Conservation (phyloP, 2,797 vertebrate species). For the Sebastes aleutianus region DNA sequence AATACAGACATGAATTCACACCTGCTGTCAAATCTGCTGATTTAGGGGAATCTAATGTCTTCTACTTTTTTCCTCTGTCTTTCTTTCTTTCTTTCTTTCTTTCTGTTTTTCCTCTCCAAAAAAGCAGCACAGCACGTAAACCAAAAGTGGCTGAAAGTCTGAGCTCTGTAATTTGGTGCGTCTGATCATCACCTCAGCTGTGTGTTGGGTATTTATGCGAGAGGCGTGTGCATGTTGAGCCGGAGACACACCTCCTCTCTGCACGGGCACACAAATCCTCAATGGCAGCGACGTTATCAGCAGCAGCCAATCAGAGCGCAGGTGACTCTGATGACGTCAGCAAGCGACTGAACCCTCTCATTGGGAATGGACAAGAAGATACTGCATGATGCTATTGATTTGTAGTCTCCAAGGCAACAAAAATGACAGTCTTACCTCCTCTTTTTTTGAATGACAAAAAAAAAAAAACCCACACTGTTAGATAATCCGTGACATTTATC, state of each 20-base stretch:
- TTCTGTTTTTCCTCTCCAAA: not conserved
- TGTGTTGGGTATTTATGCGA: constrained; percentile 61
- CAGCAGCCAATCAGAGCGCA: constrained; percentile 71
- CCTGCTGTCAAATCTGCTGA: constrained; percentile 65
- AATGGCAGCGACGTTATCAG: constrained; percentile 68
- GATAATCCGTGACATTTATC: constrained; percentile 61
- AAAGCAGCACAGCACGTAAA: not conserved
- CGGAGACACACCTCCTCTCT: constrained; percentile 62
- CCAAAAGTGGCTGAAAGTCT: constrained; percentile 10
- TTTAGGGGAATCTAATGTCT: constrained; percentile 15
- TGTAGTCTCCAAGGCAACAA: constrained; percentile 74
- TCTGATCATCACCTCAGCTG: constrained; percentile 37
- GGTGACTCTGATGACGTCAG: constrained; percentile 70
- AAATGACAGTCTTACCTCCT: constrained; percentile 47
- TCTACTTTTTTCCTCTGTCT: not conserved
- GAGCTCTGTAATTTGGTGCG: constrained; percentile 18
- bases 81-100: not conserved
- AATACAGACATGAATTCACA: constrained; percentile 84
- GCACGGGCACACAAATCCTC: constrained; percentile 59
- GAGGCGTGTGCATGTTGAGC: constrained; percentile 66
- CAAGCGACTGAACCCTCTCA: constrained; percentile 41
- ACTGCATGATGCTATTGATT: constrained; percentile 71
- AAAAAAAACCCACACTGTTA: not conserved
- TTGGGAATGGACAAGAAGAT: constrained; percentile 54
- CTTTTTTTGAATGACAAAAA: constrained; percentile 54